Conservation (phyloP, 2,888 invertebrate species). For the Saturnia pavonia region DNA sequence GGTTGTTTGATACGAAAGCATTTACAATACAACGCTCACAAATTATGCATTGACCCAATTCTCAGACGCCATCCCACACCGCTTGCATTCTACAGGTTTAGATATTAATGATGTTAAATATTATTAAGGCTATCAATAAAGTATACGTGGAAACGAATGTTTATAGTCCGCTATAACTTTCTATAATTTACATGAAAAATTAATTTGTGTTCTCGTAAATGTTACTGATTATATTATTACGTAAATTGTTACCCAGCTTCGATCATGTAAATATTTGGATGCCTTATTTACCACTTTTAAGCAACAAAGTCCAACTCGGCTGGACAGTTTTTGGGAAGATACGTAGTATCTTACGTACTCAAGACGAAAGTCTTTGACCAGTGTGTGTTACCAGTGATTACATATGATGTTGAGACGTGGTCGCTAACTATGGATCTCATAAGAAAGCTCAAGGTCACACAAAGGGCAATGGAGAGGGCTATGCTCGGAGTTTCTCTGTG, state of each 20-base stretch:
- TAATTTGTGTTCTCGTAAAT: not conserved
- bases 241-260: too few species aligned
- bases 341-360: too few species aligned
- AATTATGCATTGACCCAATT: slow-evolving; percentile 45
- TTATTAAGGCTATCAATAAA: slow-evolving; percentile 16
- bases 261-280: not conserved
- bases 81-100: slow-evolving; percentile 41
- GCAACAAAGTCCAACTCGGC: too few species aligned
- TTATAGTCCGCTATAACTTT: not conserved
- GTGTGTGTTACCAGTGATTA: too few species aligned
- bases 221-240: not conserved
- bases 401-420: too few species aligned
- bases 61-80: slow-evolving; percentile 52
- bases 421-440: too few species aligned
- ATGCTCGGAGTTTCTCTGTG: too few species aligned
- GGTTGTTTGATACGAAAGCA: slow-evolving; percentile 15
- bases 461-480: too few species aligned
- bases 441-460: too few species aligned
- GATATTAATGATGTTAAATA: slow-evolving; percentile 18
- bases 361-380: too few species aligned
- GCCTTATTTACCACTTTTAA: not conserved
- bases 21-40: slow-evolving; percentile 17
- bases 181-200: not conserved
- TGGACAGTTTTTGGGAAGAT: too few species aligned
- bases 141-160: not conserved